Evolutionary conservation across 2,113 vertebrate genomes (phyloP).

Genomic region (Ailurus styani): DNA sequence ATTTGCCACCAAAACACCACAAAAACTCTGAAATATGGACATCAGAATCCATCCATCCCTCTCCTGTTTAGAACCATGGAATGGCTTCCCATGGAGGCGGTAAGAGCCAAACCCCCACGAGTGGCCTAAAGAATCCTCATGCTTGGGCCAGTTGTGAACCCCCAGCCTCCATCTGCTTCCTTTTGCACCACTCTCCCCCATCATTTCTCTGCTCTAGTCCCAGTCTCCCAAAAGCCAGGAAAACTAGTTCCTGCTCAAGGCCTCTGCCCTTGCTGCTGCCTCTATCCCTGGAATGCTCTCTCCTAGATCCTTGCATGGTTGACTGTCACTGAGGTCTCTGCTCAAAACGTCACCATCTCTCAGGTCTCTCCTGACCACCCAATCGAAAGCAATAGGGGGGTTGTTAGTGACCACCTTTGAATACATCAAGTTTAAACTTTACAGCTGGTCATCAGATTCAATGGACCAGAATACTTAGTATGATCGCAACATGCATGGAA

Average conservation of each 20-base stretch:
- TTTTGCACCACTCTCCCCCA: background rate
- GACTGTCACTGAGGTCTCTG: background rate
- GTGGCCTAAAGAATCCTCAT: accelerated
- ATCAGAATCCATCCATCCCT: background rate
- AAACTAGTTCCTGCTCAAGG: background rate
- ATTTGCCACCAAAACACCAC: background rate
- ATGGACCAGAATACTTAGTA: background rate
- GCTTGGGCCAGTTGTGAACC: accelerated
- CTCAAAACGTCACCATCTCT: background rate
- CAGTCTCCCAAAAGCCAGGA: background rate
- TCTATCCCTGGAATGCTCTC: background rate
- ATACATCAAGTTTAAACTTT: background rate
- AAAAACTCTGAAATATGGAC: background rate
- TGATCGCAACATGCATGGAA: background rate
- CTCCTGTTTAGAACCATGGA: background rate
- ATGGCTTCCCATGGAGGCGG: background rate
- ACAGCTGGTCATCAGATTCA: background rate
- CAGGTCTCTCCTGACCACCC: background rate
- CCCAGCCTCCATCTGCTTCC: background rate
- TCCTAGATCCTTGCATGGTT: background rate
- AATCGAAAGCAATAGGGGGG: background rate
- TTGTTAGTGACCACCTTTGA: background rate
- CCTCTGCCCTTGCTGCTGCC: background rate
- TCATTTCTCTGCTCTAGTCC: background rate
- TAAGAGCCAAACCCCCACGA: background rate